Evolutionary conservation across 2,113 vertebrate species (phyloP), one percentile per base, ranked within the genome.

Genomic region (Thalassoma bifasciatum): DNA sequence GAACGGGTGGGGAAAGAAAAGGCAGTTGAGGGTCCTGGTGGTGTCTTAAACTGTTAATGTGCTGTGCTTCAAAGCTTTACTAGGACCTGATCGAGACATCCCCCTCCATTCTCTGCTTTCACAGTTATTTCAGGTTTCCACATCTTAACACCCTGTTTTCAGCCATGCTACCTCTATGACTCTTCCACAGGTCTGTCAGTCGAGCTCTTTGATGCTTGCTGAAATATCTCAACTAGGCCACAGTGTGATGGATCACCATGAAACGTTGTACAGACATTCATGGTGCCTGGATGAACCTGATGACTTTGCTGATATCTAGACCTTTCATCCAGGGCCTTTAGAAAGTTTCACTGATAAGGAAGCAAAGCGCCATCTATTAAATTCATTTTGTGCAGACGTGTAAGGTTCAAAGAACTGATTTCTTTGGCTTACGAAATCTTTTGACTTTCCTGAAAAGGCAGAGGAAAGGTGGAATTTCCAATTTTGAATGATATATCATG

Each of bases 51-150:
- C 85, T 66, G 56, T 58, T 53, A 14, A 51, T 58, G 69, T 75
- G 49, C 54, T 57, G 51, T 36, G 65, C 84, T 86, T 90, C 80
- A 89, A 88, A 89, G 81, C 61, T 24, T 62, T 46, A 72, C 54
- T 62, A 75, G 62, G 64, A 83, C 61, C 53, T 60, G 34, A 85
- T 50, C 72, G 72, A 72, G 77, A 68, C 51, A 60, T 40, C 19
- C 24, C 53, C 36, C 53, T 59, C 70, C 49, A 70, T 47, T 62
- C 61, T 71, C 50, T 21, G 23, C 38, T 14, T 34, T 46, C 8
- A 14, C n/a, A 42, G 13, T 68, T 63, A 24, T 44, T 56, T 66
- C 52, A 46, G 36, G 23, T 61, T 70, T 61, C 23, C 11, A 54
- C 23, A 64, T 64, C 70, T 78, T 79, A 23, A 34, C 56, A 53